These are phyloP conservation scores for Bubalus kerabau DNA, from an alignment of 2,113 vertebrate genomes.

Conservation along the genomic window DNA sequence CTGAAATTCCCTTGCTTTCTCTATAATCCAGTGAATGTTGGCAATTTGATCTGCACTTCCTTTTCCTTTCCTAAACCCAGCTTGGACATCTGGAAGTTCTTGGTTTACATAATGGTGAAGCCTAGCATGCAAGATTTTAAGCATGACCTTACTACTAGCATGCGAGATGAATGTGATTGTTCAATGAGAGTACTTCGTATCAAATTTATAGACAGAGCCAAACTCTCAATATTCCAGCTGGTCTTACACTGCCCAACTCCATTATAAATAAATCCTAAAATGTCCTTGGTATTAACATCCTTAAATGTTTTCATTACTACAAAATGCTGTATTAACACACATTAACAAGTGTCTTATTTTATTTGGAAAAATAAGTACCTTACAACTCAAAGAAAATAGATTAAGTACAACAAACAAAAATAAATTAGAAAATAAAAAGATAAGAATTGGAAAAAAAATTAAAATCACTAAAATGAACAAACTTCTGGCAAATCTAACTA, in stretches of 20 bases:
- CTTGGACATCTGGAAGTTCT: no score
- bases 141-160: no score
- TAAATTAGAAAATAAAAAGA: not conserved
- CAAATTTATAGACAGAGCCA: not conserved
- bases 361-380: not conserved
- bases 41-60: no score
- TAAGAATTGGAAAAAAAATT: not conserved
- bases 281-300: not conserved
- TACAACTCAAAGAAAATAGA: not conserved
- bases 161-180: no score
- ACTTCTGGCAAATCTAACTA: not conserved
- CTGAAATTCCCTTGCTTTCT: no score
- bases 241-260: not conserved
- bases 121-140: no score
- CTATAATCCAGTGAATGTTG: no score
- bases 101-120: no score
- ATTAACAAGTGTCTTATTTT: not conserved
- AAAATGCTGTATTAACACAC: not conserved
- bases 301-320: not conserved
- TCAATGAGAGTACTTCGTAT: not conserved
- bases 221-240: not conserved
- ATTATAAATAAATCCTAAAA: not conserved
- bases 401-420: not conserved
- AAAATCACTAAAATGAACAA: not conserved
- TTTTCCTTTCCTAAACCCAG: no score